These are phyloP conservation scores for Chrysaora quinquecirrha DNA, from an alignment of 30 jellyfish, hydroid and myxozoan species.

Conservation along the genomic window DNA sequence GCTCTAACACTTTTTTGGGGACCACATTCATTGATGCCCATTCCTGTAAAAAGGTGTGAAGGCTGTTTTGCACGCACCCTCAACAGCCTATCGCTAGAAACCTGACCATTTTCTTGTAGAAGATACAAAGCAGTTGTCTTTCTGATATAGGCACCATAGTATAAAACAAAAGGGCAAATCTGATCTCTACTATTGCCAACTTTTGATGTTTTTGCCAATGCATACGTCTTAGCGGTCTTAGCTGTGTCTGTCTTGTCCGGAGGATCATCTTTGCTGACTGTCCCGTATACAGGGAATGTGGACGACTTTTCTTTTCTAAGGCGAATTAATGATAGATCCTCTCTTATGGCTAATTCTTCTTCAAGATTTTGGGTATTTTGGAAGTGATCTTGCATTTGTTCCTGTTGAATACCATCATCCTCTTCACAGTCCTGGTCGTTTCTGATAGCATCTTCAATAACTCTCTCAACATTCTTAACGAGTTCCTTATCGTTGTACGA, in stretches of 20 bases:
- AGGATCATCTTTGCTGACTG: background rate
- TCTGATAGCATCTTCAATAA: background rate
- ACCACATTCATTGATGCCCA: constrained; percentile 14
- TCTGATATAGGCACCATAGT: constrained; percentile 10
- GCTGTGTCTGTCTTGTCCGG: background rate
- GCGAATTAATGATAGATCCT: background rate
- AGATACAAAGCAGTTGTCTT: constrained; percentile 43
- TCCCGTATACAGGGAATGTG: background rate
- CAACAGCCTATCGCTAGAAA: constrained; percentile 28
- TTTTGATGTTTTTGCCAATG: background rate
- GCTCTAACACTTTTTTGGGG: constrained; percentile 32
- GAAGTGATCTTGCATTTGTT: background rate
- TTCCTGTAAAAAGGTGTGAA: constrained; percentile 26
- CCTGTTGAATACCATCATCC: background rate
- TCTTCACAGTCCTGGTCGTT: constrained; percentile 8
- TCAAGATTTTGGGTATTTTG: background rate
- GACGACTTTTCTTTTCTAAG: constrained; percentile 12
- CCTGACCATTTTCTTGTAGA: constrained; percentile 27
- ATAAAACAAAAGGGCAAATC: background rate
- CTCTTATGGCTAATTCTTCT: background rate
- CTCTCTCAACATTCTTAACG: background rate
- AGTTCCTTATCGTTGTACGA: constrained; percentile 1
- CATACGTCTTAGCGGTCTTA: background rate
- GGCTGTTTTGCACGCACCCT: constrained; percentile 55
- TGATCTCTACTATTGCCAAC: background rate